Evolutionary conservation across 1,140 invertebrate genomes (phyloP), one percentile per base, ranked within the genome.

Genomic region (Ectropis grisescens): DNA sequence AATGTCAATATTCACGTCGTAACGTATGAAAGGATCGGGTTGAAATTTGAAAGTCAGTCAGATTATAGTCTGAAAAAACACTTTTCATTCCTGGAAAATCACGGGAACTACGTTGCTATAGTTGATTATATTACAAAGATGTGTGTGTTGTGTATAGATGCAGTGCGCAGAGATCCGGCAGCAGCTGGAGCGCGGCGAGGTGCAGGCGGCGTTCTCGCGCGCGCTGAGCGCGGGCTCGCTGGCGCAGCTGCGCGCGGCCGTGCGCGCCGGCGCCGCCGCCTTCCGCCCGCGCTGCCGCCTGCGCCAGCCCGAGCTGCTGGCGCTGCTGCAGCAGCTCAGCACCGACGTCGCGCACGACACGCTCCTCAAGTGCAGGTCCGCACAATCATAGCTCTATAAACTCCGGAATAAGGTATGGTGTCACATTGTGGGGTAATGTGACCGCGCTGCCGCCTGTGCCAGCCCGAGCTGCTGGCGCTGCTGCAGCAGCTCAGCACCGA

Each of bases 401-500:
- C n/a, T n/a, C n/a, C n/a, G n/a, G n/a, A n/a, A n/a, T n/a, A n/a
- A n/a, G n/a, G n/a, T n/a, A n/a, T n/a, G n/a, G n/a, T n/a, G n/a
- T n/a, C n/a, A n/a, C n/a, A n/a, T n/a, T n/a, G n/a, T n/a, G n/a
- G n/a, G n/a, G n/a, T n/a, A n/a, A n/a, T n/a, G n/a, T n/a, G 71
- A 5, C 64, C 84, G 24, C 72, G 85, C 14, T 92, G 89, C 60
- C 82, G 87, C 1, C 68, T 94, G 6, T 87, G 89, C 22, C 94
- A 95, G 58, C 89, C 91, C 34, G 93, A 96, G 7, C 82, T 97
- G 14, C 79, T 98, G 11, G 95, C 94, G 1, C 84, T 98, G 3
- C 90, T 96, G 33, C 94, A 97, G 65, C 96, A 98, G 60, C 85
- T 98, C 1, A 91, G 93, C 2, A 90, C 92, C 0, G 94, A 97